A percentile compares a stretch with the other conserved stretches of the same genome.
Evolutionary conservation across 53 echinoderm and acorn worm species (phyloP).

Genomic region (Crossaster papposus): DNA sequence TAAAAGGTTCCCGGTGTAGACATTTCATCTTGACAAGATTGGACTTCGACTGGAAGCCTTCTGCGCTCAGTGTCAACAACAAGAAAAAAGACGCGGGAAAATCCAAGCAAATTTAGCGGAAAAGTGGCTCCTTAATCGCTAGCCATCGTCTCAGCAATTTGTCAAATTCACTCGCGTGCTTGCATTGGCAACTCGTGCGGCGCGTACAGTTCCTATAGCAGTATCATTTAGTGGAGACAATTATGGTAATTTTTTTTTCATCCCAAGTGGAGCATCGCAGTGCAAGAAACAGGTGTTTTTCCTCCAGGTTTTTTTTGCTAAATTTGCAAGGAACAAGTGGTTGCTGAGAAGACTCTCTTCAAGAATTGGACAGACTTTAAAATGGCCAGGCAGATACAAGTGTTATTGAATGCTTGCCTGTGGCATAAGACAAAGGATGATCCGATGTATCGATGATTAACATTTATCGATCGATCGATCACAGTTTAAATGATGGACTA

Average conservation of each 20-base stretch:
- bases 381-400: background rate
- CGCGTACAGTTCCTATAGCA: background rate
- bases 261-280: background rate
- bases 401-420: background rate
- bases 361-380: background rate
- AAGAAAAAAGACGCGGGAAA: slow-evolving; percentile 1
- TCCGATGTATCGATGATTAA: background rate
- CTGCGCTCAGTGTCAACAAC: slow-evolving; percentile 13
- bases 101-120: background rate
- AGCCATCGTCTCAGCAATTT: slow-evolving; percentile 4
- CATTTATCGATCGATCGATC: background rate
- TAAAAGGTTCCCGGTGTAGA: slow-evolving; percentile 9
- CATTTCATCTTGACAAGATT: background rate
- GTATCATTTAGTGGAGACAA: background rate
- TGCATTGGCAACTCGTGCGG: background rate
- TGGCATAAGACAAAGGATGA: background rate
- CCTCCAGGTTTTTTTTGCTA: background rate
- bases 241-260: background rate
- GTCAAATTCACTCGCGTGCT: slow-evolving; percentile 32
- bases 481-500: no score
- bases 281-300: slow-evolving; percentile 50
- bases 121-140: slow-evolving; percentile 15
- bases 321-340: background rate
- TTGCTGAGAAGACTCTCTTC: background rate
- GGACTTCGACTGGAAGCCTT: background rate